Conservation (phyloP, 2,888 invertebrate species). For the Aricia artaxerxes region DNA sequence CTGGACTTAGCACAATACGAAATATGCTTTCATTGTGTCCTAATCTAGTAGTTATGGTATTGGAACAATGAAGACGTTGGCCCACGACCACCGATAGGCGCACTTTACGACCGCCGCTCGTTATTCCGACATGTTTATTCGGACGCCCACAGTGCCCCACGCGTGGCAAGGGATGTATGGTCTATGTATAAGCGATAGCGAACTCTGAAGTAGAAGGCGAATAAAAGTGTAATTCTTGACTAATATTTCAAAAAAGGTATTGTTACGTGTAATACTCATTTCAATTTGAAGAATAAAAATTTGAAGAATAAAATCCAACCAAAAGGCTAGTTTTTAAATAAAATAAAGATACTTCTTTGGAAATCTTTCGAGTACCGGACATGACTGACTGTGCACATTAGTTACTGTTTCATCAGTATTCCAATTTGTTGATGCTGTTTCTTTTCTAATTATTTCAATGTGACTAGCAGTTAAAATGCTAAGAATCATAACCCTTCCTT, state of each 20-base stretch:
- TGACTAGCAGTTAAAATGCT: no score
- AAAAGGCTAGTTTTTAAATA: no score
- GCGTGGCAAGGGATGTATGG: conserved; percentile 62
- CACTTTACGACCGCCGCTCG: conserved; percentile 61
- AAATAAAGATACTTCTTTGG: no score
- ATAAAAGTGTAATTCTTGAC: not conserved
- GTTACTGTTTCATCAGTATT: no score
- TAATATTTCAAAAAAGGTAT: not conserved
- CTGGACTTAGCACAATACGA: not conserved
- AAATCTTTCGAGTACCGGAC: no score
- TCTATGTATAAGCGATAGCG: not conserved
- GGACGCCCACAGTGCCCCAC: conserved; percentile 71
- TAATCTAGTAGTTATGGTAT: conserved; percentile 34
- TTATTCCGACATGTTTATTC: conserved; percentile 68
- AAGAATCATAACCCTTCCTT: no score
- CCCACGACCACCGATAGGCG: conserved; percentile 40
- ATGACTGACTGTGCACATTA: no score
- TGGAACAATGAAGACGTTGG: conserved; percentile 56
- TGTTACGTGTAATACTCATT: not conserved
- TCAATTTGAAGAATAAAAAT: no score
- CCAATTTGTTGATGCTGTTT: no score
- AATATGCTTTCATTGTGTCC: conserved; percentile 28
- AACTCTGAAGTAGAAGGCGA: not conserved
- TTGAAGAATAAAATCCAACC: no score
- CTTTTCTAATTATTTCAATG: no score